These are phyloP conservation scores for Cephus sareptanus DNA, from an alignment of 2,888 invertebrate species.

Conservation along the genomic window DNA sequence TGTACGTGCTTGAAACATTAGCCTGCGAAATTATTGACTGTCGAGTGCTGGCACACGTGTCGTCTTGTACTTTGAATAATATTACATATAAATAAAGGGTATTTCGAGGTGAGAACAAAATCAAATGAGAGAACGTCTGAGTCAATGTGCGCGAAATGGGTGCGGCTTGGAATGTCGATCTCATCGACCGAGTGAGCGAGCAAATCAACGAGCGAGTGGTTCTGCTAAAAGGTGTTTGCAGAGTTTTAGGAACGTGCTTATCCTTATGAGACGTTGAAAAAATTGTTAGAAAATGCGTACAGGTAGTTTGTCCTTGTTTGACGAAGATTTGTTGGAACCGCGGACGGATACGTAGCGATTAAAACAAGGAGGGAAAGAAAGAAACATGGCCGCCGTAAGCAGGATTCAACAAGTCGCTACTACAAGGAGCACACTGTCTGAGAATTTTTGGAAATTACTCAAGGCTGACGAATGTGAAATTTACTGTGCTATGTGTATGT, in stretches of 20 bases:
- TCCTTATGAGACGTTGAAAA: conserved; percentile 3
- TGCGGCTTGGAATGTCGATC: conserved; percentile 62
- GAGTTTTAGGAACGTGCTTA: conserved; percentile 20
- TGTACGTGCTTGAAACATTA: background rate
- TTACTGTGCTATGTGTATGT: background rate
- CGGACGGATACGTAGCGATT: background rate
- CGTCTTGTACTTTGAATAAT: background rate
- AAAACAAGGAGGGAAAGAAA: background rate
- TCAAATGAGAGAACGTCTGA: conserved; percentile 23
- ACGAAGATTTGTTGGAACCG: background rate
- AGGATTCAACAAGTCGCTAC: background rate
- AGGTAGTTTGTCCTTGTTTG: background rate
- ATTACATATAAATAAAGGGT: background rate
- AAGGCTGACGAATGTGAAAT: background rate
- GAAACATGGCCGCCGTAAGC: background rate
- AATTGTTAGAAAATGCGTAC: background rate
- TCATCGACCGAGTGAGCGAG: background rate
- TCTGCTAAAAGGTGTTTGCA: conserved; percentile 38
- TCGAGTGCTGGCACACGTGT: background rate
- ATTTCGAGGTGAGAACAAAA: background rate
- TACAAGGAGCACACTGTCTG: background rate
- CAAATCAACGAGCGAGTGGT: background rate
- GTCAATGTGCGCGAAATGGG: conserved; percentile 58
- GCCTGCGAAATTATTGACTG: background rate
- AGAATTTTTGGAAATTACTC: background rate